A percentile compares a stretch with the other conserved stretches of the same genome.
phyloP scores from a whole-genome alignment of 2,113 vertebrate species.

The Budorcas taxicolor region DNA sequence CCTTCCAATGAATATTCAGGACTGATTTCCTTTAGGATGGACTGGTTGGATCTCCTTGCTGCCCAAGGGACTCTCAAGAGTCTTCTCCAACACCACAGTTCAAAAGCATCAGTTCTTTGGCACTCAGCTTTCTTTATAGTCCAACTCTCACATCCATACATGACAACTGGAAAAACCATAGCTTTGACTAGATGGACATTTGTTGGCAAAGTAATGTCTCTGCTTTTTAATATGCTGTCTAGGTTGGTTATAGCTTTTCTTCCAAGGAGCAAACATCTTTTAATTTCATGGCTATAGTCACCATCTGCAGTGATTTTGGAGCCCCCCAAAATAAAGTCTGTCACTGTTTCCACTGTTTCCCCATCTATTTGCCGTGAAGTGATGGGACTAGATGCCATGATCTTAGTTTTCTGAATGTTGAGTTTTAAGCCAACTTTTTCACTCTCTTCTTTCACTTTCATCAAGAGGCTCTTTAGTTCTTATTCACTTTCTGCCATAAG shows the following conservation, averaged over 20 bases:
- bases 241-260: neutral
- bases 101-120: neutral
- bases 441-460: neutral
- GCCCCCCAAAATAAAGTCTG: neutral
- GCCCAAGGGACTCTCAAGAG: neutral
- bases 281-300: neutral
- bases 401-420: neutral
- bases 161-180: neutral
- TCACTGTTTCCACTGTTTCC: neutral
- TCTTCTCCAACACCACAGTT: neutral
- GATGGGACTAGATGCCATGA: neutral
- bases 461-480: neutral
- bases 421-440: neutral
- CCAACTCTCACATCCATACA: neutral
- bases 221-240: neutral
- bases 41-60: neutral
- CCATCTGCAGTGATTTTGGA: neutral
- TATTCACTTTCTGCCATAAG: neutral
- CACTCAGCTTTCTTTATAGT: fast-evolving
- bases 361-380: neutral
- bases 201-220: neutral
- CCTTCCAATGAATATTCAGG: neutral
- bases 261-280: neutral
- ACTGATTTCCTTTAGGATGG: neutral
- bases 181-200: neutral